Evolutionary conservation across 2,797 vertebrate genomes (phyloP), one percentile per base, ranked within the genome.

Genomic region (Phoeniculus purpureus): DNA sequence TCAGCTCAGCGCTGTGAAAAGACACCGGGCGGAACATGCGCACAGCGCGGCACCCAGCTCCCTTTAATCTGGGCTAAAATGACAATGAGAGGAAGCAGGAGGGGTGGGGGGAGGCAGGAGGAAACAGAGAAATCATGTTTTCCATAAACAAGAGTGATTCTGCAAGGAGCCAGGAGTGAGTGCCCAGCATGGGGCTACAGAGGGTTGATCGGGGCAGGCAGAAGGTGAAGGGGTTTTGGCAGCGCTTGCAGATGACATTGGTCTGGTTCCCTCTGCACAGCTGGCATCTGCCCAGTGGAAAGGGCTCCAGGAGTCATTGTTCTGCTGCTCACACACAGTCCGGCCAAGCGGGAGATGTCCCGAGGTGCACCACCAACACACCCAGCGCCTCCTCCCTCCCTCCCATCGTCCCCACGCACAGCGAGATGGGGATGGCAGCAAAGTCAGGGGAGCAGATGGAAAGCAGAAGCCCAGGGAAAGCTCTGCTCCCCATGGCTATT

Each of bases 1-100:
- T 96, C 90, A 97, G 95, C 67, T 72, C 93, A 83, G 88, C 60
- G 17, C 96, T 90, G 96, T 94, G 94, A 95, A 94, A 95, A 92
- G 87, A 76, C 84, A 76, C 90, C 2, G 55, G 79, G 83, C 17
- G 15, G 95, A 92, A 93, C 96, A 96, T 96, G 96, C 92, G 94
- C 94, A 89, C 58, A 80, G 77, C 9, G 6, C 87, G 84, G 89
- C 92, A 86, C 93, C 92, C 88, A 73, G 67, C 82, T 94, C 88
- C 70, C 91, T 96, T 96, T 96, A 80, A 85, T 91, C 92, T 88
- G 66, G 93, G 89, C 93, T 93, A 89, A 95, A 96, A 91, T 70
- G 95, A 94, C 96, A 95, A 92, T 34, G 76, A 91, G 88, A 59
- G 37, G 72, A 87, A 92, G 88, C 92, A 27, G 65, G 72, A 88